Percentiles rank a stretch among this genome's conserved stretches.
Conservation (phyloP, 2,113 vertebrate species). For the Cyanoramphus novaezelandiae region DNA sequence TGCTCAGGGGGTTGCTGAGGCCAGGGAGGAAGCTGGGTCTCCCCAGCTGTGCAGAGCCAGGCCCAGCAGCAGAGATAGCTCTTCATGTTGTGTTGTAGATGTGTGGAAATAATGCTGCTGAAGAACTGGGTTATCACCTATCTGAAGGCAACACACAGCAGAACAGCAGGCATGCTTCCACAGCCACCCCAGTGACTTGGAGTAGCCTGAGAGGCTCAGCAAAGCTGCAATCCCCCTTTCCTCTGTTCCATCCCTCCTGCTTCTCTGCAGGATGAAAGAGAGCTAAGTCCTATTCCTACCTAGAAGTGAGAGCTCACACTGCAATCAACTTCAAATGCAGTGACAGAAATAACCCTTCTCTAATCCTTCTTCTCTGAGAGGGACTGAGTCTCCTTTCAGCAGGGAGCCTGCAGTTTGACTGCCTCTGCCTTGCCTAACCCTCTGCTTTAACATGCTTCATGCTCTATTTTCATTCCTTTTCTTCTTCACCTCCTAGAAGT, state of each 20-base stretch:
- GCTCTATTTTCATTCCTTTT: background rate
- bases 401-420: background rate
- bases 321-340: background rate
- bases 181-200: background rate
- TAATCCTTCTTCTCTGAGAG: background rate
- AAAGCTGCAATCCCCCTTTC: background rate
- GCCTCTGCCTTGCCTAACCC: background rate
- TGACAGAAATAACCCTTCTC: background rate
- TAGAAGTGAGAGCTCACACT: background rate
- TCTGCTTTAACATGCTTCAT: background rate
- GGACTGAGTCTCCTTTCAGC: background rate
- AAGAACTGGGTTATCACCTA: background rate
- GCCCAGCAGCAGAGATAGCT: background rate
- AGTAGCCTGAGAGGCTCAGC: background rate
- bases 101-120: background rate
- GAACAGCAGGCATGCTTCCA: background rate
- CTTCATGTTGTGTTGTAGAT: background rate
- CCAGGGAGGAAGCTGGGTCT: background rate
- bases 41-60: background rate
- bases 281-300: background rate
- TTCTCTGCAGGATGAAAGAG: background rate
- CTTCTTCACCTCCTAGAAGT: background rate
- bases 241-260: background rate
- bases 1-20: fast-evolving
- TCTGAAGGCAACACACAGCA: background rate